Evolutionary conservation across 92 coral and sea anemone genomes (phyloP).

Genomic region (Actinostola sp.): DNA sequence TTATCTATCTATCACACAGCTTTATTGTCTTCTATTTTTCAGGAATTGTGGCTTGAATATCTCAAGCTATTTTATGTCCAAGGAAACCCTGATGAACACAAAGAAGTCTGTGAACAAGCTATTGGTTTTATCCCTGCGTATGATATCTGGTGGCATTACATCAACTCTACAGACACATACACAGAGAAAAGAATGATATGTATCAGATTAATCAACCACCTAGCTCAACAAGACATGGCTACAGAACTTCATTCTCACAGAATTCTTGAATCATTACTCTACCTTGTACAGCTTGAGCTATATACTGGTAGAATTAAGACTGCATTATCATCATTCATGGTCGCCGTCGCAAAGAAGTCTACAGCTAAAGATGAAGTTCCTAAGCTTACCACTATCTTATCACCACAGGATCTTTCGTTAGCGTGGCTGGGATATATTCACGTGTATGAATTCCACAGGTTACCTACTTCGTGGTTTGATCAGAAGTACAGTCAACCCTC

Average conservation of each 20-base stretch:
- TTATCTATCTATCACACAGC: too few species aligned
- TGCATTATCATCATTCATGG: constrained; percentile 66
- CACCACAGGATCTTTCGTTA: constrained; percentile 67
- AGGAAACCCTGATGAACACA: constrained; percentile 67
- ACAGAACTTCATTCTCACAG: constrained; percentile 76
- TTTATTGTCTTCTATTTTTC: constrained; percentile 3
- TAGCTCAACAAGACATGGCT: constrained; percentile 42
- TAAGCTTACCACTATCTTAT: constrained; percentile 46
- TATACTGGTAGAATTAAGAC: constrained; percentile 66
- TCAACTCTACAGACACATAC: constrained; percentile 71
- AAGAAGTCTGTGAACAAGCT: constrained; percentile 95
- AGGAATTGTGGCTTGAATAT: constrained; percentile 95
- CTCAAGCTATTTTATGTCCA: constrained; percentile 76
- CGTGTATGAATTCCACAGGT: constrained; percentile 91
- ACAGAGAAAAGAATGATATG: constrained; percentile 65
- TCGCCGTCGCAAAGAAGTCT: constrained; percentile 53
- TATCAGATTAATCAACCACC: constrained; percentile 66
- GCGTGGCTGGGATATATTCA: constrained; percentile 91
- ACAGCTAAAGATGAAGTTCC: constrained; percentile 25
- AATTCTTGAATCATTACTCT: constrained; percentile 77
- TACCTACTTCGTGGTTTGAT: constrained; percentile 84
- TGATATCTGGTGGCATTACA: constrained; percentile 90
- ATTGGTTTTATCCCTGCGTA: constrained; percentile 83
- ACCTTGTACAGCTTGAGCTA: constrained; percentile 78
- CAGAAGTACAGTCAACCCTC: constrained; percentile 74